Base-by-base conservation (phyloP, 2,888 invertebrate genomes). In the Ramazzottius varieornatus region DNA sequence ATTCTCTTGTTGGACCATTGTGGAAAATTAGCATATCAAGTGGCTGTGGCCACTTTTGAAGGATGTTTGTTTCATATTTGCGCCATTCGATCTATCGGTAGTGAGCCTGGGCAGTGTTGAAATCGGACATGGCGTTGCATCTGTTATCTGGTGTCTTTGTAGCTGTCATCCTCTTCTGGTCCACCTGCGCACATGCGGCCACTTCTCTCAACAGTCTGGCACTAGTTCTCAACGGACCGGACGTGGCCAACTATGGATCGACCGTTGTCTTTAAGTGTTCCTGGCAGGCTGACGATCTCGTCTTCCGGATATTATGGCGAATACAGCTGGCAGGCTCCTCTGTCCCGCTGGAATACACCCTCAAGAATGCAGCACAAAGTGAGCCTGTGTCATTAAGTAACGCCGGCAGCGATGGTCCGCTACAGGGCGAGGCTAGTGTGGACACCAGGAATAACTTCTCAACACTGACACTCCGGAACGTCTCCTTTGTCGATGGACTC, bases 241-340 rank as follows among this genome's bases (percentile, higher is more conserved):
- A 54, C 8, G 29, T 29, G 54, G 54, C 54, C 4, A 13, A 4
- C n/a, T 24, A 4, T 4, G 29, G 4, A n/a, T 54, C 54, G 4
- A 54, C 54, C 4, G 29, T 54, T 54, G 20, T 29, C 20, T 54
- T 54, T 24, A 29, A 54, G 54, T 54, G 54, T 29, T 54, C 54
- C 54, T 54, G 54, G 54, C n/a, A n/a, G 29, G 8, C 54, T 8
- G 54, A 54, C 29, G 54, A 54, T 54, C 8, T 54, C 4, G 54
- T 54, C 24, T 54, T n/a, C 24, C 54, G 54, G n/a, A 54, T 54
- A 54, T 54, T 54, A n/a, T 54, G 54, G 54, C 54, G 54, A 4
- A 29, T 54, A 8, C 54, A 54, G 54, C 20, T 20, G 40, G 8
- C 20, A 40, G 8, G 8, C 8, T 13, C 8, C 20, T 13, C 8